These are phyloP conservation scores for Microcebus ravelobensis DNA, from an alignment of 2,113 vertebrate genomes.

Conservation along the genomic window DNA sequence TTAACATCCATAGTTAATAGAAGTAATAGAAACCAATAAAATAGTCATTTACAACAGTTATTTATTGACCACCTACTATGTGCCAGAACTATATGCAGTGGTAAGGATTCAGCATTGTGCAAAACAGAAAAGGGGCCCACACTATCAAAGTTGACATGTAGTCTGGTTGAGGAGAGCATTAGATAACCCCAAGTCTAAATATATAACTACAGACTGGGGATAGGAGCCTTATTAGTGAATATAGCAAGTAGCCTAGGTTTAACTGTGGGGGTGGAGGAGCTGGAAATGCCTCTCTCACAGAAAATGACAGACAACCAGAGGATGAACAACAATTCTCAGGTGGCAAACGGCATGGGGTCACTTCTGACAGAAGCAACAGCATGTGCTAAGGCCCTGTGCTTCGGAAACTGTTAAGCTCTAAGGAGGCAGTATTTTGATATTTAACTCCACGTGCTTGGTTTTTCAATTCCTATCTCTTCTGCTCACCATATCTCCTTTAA, in stretches of 20 bases:
- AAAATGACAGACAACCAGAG: background rate
- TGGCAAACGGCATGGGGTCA: background rate
- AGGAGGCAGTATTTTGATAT: background rate
- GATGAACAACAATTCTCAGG: background rate
- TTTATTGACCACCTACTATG: background rate
- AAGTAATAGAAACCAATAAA: background rate
- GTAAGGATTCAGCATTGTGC: background rate
- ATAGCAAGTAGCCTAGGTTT: background rate
- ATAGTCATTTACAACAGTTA: background rate
- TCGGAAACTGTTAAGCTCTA: background rate
- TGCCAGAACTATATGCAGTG: background rate
- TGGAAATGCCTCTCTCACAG: background rate
- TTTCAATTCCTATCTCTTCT: background rate
- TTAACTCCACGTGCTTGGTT: background rate
- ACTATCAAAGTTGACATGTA: background rate
- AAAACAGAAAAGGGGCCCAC: background rate
- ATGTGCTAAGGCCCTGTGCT: background rate
- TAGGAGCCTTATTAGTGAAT: background rate
- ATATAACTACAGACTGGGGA: background rate
- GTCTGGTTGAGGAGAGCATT: background rate
- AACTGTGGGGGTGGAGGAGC: background rate
- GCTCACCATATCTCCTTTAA: background rate
- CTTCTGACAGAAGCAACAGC: background rate
- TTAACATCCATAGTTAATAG: background rate
- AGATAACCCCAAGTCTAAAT: background rate